phyloP scores from a whole-genome alignment of 1,140 invertebrate genomes.

The Pogonus chalceus region DNA sequence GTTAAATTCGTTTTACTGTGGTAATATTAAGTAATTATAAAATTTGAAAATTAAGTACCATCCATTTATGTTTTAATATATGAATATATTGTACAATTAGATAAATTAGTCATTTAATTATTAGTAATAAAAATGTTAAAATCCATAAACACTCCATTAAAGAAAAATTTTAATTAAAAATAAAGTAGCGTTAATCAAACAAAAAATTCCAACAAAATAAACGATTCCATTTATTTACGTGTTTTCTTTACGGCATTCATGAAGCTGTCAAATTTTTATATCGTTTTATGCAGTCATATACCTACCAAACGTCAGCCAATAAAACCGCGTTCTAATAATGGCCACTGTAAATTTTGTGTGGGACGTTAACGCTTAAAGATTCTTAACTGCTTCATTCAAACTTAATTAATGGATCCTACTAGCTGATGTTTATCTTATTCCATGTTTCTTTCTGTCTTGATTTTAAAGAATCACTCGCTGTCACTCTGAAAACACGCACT shows the following conservation, averaged over 20 bases:
- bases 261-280: conserved; percentile 6
- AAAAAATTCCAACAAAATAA: not conserved
- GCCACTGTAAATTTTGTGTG: conserved; percentile 6
- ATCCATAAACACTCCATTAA: not conserved
- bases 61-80: too few relatives aligned
- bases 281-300: conserved; percentile 2
- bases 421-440: conserved; percentile 1
- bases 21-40: too few relatives aligned
- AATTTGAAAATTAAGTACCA: too few relatives aligned
- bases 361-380: conserved; percentile 1
- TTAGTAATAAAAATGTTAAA: not conserved
- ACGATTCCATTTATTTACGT: conserved; percentile 2
- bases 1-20: too few relatives aligned
- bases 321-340: not conserved
- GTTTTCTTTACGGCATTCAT: not conserved
- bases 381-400: conserved; percentile 6
- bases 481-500: too few relatives aligned
- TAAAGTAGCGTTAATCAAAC: not conserved
- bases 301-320: conserved; percentile 1
- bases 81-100: too few relatives aligned
- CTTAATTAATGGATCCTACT: conserved; percentile 4
- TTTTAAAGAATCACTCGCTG: conserved; percentile 2
- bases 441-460: conserved; percentile 3
- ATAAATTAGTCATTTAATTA: not conserved
- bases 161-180: conserved; percentile 2